Evolutionary conservation across 2,888 invertebrate genomes (phyloP), one percentile per base, ranked within the genome.

Genomic region (Drosophila infuscata): DNA sequence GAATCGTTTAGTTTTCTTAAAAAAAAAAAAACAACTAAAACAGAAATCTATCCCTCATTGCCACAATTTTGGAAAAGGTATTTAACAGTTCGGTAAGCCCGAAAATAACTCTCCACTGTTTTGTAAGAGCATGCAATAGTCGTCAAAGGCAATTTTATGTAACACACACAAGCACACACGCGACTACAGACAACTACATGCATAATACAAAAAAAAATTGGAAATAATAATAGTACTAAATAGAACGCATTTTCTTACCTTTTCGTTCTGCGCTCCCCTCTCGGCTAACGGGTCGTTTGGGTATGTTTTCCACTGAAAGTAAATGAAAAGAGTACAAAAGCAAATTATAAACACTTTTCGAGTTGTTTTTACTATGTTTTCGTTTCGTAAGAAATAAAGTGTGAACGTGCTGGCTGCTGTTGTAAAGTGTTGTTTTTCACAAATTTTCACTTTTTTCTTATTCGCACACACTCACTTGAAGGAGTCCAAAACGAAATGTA

Each of bases 181-280:
- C 17, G 25, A 25, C 25, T 25, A 57, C 9, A 7, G 11, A 33
- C 20, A 29, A 15, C 25, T 20, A 36, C 30, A 63, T 29, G 2
- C 33, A 48, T 36, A 58, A 30, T 46, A 66, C 25, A 41, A 15
- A 46, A 46, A 46, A 46, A n/a, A 25, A 36, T 17, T 6, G 43
- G 15, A 46, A 46, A 46, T 69, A 53, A 69, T 68, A 52, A 52
- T 57, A 70, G 67, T 63, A 68, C 79, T 66, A 71, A 68, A 79
- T 61, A 65, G 69, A 59, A 54, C 36, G 56, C n/a, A 49, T 54
- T 36, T 46, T 48, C n/a, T 83, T 84, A 93, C 93, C 91, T 93
- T 92, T 93, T 82, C 92, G 90, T 82, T 93, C 93, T 79, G 90
- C 91, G 76, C 93, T 93, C 71, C 92, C 92, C 86, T 93, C 93